Evolutionary conservation across 1,140 invertebrate species (phyloP).

Genomic region (Metopolophium dirhodum): DNA sequence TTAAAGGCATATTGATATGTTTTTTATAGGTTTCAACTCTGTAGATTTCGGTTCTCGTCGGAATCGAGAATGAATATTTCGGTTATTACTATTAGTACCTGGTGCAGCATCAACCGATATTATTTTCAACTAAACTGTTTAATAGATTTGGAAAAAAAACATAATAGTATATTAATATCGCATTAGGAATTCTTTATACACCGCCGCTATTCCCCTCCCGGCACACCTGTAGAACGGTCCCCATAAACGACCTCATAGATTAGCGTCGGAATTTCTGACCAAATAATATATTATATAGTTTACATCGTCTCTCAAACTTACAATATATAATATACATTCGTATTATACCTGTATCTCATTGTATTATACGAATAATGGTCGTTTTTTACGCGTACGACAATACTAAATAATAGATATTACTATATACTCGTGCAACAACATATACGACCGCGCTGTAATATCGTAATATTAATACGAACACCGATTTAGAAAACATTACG

Average conservation of each 20-base stretch:
- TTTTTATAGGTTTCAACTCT: background rate
- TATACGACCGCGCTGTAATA: background rate
- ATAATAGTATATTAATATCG: background rate
- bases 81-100: background rate
- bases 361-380: background rate
- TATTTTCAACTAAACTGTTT: background rate
- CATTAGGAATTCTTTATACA: background rate
- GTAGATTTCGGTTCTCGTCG: too few relatives aligned
- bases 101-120: background rate
- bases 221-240: background rate
- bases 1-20: too few relatives aligned
- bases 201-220: background rate
- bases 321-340: background rate
- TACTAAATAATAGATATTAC: background rate
- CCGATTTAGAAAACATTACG: background rate
- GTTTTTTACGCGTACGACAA: background rate
- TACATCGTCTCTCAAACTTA: background rate
- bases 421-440: background rate
- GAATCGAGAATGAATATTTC: background rate
- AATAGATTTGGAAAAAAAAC: background rate
- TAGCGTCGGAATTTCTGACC: background rate
- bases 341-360: background rate
- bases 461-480: background rate
- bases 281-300: background rate
- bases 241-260: conserved; percentile 1